These are phyloP conservation scores for Trogon surrucura DNA, from an alignment of 2,113 vertebrate genomes.

Conservation along the genomic window DNA sequence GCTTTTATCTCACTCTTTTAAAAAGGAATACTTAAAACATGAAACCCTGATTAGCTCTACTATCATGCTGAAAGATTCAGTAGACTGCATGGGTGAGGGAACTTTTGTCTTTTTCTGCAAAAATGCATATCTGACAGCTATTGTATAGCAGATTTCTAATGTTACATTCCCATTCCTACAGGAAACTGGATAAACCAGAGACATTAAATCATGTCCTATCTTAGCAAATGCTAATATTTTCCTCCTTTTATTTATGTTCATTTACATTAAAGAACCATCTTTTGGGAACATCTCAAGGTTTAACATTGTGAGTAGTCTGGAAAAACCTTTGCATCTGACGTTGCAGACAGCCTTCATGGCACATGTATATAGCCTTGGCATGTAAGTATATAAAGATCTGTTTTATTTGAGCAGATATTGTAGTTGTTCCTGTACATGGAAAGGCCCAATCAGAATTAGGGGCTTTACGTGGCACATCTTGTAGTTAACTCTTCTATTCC, in stretches of 20 bases:
- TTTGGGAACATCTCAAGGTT: background rate
- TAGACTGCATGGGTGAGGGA: background rate
- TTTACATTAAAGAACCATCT: background rate
- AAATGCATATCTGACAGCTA: background rate
- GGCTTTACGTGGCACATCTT: background rate
- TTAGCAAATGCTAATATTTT: background rate
- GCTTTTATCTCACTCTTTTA: background rate
- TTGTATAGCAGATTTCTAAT: conserved; percentile 37
- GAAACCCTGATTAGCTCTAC: background rate
- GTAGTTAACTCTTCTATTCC: background rate
- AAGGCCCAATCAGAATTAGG: background rate
- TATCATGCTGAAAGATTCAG: background rate
- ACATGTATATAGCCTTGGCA: background rate
- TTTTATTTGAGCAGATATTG: background rate
- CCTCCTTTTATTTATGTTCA: background rate
- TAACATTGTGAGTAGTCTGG: background rate
- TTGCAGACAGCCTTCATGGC: background rate
- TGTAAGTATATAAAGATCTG: background rate
- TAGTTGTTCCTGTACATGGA: background rate
- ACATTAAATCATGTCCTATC: background rate
- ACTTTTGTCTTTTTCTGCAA: background rate
- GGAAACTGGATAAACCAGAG: conserved; percentile 6
- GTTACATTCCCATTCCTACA: conserved; percentile 11
- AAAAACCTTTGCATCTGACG: background rate
- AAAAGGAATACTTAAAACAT: background rate